Evolutionary conservation across 2,797 vertebrate species (phyloP), one percentile per base, ranked within the genome.

Genomic region (Avahi laniger): DNA sequence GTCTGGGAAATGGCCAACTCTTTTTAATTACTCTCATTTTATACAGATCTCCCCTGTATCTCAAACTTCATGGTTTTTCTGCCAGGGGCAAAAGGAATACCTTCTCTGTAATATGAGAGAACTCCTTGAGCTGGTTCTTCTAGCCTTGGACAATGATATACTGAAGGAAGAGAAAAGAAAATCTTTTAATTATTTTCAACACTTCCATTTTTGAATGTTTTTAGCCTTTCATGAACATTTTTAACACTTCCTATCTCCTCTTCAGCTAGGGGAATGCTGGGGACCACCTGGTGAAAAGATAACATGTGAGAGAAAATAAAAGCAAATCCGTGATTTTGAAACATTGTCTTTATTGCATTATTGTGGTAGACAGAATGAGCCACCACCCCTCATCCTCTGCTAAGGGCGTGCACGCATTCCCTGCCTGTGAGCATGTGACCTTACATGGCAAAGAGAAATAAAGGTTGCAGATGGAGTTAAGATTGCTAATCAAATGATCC

Each of bases 251-350:
- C 81, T 70, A 46, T 85, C 18, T 80, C 30, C 26, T 87, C 24
- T 85, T 28, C 6, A 81, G 50, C n/a, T 88, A 91, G 30, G 78
- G 83, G 43, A 92, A 79, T 80, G 7, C 41, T 82, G 61, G 5
- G 1, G 15, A 41, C 5, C 22, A 52, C 33, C 11, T 73, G 59
- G n/a, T 50, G 4, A 94, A 92, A 89, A 59, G 0, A 72, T 35
- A 82, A 75, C 38, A 81, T 59, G 52, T 41, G 79, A 75, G n/a
- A 73, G 90, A 85, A 94, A 82, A 8, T 11, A 94, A 83, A 91
- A 69, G 7, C 2, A 30, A 38, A 69, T 79, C 65, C 2, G 12
- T 82, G 14, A 50, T 86, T 76, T 86, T 87, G 67, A 89, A 87
- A 91, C 28, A 38, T n/a, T 3, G 38, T 75, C 6, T 75, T 48